phyloP scores from a whole-genome alignment of 2,888 invertebrate species.

The Ceratothoa steindachneri region DNA sequence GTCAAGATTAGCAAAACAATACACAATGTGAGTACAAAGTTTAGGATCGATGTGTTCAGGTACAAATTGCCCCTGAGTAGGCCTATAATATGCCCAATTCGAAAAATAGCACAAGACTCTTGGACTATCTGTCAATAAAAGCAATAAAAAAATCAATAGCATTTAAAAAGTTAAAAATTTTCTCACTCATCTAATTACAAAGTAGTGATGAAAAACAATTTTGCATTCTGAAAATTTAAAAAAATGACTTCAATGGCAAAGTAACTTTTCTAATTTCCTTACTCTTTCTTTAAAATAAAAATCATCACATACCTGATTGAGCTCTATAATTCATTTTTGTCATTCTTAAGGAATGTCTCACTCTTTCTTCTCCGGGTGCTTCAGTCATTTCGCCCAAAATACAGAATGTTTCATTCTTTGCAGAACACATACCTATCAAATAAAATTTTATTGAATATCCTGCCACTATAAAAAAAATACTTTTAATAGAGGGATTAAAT shows the following conservation, averaged over 20 bases:
- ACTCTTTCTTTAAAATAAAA: not conserved
- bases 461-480: not conserved
- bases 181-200: too few relatives aligned
- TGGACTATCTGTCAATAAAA: conserved; percentile 48
- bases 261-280: too few relatives aligned
- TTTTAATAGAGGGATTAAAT: not conserved
- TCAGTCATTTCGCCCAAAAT: conserved; percentile 21
- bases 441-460: not conserved
- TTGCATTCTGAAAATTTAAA: not conserved
- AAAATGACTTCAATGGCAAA: too few relatives aligned
- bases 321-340: not conserved
- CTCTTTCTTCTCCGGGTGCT: not conserved
- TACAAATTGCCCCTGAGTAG: conserved; percentile 75
- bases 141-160: not conserved
- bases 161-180: not conserved
- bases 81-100: conserved; percentile 82
- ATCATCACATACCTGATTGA: not conserved
- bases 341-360: too few relatives aligned
- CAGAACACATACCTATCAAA: conserved; percentile 29
- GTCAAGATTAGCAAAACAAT: conserved; percentile 82
- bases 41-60: conserved; percentile 76
- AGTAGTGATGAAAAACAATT: not conserved
- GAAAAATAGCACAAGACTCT: conserved; percentile 80
- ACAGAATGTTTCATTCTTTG: conserved; percentile 23
- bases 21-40: conserved; percentile 82